Conservation (phyloP, 2,888 invertebrate species). For the Lissocephala sabroskyi region DNA sequence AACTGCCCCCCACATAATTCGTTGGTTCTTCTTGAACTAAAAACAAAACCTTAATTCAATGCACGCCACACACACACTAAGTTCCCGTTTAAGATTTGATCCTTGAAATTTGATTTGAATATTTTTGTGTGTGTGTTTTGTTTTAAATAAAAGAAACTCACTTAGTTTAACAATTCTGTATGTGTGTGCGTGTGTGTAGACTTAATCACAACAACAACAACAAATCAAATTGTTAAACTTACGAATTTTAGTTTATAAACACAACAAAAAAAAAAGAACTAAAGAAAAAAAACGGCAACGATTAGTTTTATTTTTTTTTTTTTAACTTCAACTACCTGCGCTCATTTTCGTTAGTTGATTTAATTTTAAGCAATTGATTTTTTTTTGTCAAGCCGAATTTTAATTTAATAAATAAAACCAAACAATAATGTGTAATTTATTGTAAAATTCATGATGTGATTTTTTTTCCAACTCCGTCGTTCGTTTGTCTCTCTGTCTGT, state of each 20-base stretch:
- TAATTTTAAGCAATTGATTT: slow-evolving; percentile 42
- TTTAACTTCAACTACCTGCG: slow-evolving; percentile 15
- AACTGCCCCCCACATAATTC: too few relatives aligned
- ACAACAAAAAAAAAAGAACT: slow-evolving; percentile 12
- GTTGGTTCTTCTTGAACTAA: too few relatives aligned
- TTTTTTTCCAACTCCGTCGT: slow-evolving; percentile 10
- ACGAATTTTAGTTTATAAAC: too few relatives aligned
- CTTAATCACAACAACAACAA: slow-evolving; percentile 14
- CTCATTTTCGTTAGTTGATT: slow-evolving; percentile 43
- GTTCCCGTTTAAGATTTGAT: too few relatives aligned
- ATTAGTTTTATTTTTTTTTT: slow-evolving; percentile 11
- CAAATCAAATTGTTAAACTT: slow-evolving; percentile 26
- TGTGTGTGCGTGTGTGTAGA: too few relatives aligned
- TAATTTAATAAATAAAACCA: slow-evolving; percentile 15
- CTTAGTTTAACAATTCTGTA: too few relatives aligned
- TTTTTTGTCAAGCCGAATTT: slow-evolving; percentile 26
- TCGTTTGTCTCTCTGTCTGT: slow-evolving; percentile 10
- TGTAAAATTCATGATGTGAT: slow-evolving; percentile 22
- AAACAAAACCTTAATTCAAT: too few relatives aligned
- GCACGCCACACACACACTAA: too few relatives aligned
- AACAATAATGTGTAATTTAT: slow-evolving; percentile 8
- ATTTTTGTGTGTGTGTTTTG: too few relatives aligned
- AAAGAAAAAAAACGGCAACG: slow-evolving; percentile 17
- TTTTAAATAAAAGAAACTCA: too few relatives aligned
- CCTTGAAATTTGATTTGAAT: too few relatives aligned